Conservation (phyloP, 1,140 invertebrate genomes). For the Ostrea denselamellosa region DNA sequence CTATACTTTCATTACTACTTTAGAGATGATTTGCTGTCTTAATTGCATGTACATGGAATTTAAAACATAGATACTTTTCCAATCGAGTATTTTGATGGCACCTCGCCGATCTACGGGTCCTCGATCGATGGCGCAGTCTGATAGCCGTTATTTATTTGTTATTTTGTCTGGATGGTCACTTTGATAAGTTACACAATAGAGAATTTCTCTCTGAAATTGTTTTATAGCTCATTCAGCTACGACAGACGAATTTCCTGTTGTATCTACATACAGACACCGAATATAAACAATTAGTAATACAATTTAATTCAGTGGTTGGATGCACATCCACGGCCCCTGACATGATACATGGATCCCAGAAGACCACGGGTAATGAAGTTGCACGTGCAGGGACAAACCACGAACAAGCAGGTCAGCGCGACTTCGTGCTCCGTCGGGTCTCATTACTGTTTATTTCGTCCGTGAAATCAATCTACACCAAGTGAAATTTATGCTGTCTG, state of each 20-base stretch:
- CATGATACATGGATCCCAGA: not conserved
- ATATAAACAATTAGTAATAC: not conserved
- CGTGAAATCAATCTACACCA: conserved; percentile 21
- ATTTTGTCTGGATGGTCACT: conserved; percentile 8
- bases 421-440: not conserved
- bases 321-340: not conserved
- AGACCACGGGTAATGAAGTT: not conserved
- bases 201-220: not conserved
- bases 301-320: not conserved
- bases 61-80: too few species aligned
- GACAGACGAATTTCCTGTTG: not conserved
- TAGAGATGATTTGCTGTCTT: too few species aligned
- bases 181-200: not conserved
- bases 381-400: conserved; percentile 22
- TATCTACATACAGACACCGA: not conserved
- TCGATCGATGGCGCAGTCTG: not conserved
- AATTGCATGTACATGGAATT: too few species aligned
- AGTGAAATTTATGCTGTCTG: not conserved
- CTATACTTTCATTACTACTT: too few species aligned
- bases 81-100: too few species aligned
- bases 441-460: conserved; percentile 11
- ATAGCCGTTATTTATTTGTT: not conserved
- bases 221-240: not conserved
- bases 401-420: not conserved
- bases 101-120: not conserved